Percentiles rank a stretch among this genome's conserved stretches.
Evolutionary conservation across 1,140 invertebrate species (phyloP).

Genomic region (Thaumetopoea pityocampa): DNA sequence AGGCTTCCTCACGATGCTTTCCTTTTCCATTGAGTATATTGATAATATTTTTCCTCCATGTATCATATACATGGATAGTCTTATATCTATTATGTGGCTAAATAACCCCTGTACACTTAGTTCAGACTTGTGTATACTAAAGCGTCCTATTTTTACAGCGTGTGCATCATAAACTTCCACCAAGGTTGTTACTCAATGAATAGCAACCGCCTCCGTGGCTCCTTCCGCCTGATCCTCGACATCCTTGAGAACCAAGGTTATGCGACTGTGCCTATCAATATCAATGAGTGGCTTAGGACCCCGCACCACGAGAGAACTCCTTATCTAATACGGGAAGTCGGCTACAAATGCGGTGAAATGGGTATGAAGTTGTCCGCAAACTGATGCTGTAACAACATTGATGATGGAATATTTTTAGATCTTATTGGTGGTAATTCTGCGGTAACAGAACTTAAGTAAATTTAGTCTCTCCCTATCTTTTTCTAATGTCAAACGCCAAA

Average conservation of each 20-base stretch:
- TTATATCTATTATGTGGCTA: no score
- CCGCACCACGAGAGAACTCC: constrained; percentile 53
- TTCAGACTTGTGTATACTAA: no score
- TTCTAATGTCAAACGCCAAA: no score
- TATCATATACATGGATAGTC: no score
- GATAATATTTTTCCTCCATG: no score
- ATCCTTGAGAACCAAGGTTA: constrained; percentile 53
- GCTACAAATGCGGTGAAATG: constrained; percentile 56
- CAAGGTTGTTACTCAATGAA: constrained; percentile 66
- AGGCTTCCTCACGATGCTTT: no score
- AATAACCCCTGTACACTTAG: no score
- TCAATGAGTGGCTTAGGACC: constrained; percentile 40
- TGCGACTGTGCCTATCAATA: constrained; percentile 41
- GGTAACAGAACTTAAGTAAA: no score
- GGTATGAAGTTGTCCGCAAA: constrained; percentile 51
- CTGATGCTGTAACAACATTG: constrained; percentile 22
- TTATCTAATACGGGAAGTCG: constrained; percentile 53
- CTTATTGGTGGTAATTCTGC: not conserved
- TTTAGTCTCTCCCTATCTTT: no score
- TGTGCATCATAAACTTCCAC: constrained; percentile 59
- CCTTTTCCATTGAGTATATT: no score
- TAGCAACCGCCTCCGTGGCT: constrained; percentile 57
- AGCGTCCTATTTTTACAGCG: constrained; percentile 38
- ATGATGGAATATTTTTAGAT: not conserved
- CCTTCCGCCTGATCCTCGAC: constrained; percentile 50